A percentile compares a stretch with the other conserved stretches of the same genome.
Conservation (phyloP, 2,797 vertebrate species). For the Molossus alvarezi region DNA sequence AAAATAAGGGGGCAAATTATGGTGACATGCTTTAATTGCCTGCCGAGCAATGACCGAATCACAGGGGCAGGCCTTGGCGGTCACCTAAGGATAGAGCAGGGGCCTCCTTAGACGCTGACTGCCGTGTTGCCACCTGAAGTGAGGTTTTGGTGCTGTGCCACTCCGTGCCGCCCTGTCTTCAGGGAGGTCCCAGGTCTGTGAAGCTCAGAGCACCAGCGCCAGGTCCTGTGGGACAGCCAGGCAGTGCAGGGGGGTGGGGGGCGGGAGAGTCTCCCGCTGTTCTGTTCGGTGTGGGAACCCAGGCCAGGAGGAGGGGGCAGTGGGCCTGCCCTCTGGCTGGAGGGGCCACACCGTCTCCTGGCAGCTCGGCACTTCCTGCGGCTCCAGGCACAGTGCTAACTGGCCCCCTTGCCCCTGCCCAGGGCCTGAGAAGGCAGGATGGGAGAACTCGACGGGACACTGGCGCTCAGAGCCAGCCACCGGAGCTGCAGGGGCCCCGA, state of each 20-base stretch:
- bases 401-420: neutral
- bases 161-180: constrained; percentile 69
- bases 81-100: constrained; percentile 93
- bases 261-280: neutral
- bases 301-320: no score
- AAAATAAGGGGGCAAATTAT: constrained; percentile 89
- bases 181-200: neutral
- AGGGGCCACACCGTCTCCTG: neutral
- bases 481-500: neutral
- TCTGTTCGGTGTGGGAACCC: neutral
- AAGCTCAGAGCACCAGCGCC: neutral
- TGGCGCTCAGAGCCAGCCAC: neutral
- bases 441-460: no score
- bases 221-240: neutral
- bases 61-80: constrained; percentile 90
- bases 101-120: constrained; percentile 92
- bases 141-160: constrained; percentile 87
- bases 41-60: constrained; percentile 91
- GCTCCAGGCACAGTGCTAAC: neutral
- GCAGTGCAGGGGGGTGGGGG: neutral
- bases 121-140: constrained; percentile 88
- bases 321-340: neutral
- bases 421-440: neutral
- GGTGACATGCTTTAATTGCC: constrained; percentile 93
- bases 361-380: neutral